Percentiles rank a stretch among this genome's conserved stretches.
Evolutionary conservation across 2,888 invertebrate species (phyloP).

Genomic region (Eugnorisma glareosa): DNA sequence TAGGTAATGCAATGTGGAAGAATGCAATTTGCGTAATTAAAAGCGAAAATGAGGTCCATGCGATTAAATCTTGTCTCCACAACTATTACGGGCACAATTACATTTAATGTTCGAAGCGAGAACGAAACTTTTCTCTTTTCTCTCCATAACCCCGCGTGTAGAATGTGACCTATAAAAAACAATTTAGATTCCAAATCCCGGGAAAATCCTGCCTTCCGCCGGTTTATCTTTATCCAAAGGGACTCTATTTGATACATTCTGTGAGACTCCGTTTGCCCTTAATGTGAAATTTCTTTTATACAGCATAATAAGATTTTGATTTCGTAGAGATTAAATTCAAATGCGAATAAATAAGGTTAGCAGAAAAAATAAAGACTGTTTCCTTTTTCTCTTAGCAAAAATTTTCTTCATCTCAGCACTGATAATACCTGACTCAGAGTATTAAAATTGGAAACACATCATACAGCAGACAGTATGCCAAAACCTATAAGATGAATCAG

Average conservation of each 20-base stretch:
- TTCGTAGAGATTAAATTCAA: slow-evolving; percentile 62
- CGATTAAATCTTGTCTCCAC: slow-evolving; percentile 52
- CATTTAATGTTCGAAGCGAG: slow-evolving; percentile 40
- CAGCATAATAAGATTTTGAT: slow-evolving; percentile 61
- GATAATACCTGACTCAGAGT: slow-evolving; percentile 18
- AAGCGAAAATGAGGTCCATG: slow-evolving; percentile 56
- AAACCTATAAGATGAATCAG: slow-evolving; percentile 41
- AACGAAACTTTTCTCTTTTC: slow-evolving; percentile 44
- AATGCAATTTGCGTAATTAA: slow-evolving; percentile 68
- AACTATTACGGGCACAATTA: slow-evolving; percentile 50
- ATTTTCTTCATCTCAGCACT: slow-evolving; percentile 4
- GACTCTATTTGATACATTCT: slow-evolving; percentile 79
- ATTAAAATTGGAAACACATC: slow-evolving; percentile 37
- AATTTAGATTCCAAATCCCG: slow-evolving; percentile 79
- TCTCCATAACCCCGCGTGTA: slow-evolving; percentile 51
- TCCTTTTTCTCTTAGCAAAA: slow-evolving; percentile 38
- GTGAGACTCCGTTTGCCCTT: slow-evolving; percentile 65
- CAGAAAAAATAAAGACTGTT: slow-evolving; percentile 23
- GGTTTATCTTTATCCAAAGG: slow-evolving; percentile 80
- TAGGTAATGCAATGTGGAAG: slow-evolving; percentile 56
- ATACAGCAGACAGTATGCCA: slow-evolving; percentile 18
- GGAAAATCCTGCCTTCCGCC: slow-evolving; percentile 76
- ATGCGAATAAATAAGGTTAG: slow-evolving; percentile 43
- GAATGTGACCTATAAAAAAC: slow-evolving; percentile 73
- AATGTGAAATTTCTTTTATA: slow-evolving; percentile 65